Evolutionary conservation across 2,888 invertebrate species (phyloP).

Genomic region (Drosophila maculinotata): DNA sequence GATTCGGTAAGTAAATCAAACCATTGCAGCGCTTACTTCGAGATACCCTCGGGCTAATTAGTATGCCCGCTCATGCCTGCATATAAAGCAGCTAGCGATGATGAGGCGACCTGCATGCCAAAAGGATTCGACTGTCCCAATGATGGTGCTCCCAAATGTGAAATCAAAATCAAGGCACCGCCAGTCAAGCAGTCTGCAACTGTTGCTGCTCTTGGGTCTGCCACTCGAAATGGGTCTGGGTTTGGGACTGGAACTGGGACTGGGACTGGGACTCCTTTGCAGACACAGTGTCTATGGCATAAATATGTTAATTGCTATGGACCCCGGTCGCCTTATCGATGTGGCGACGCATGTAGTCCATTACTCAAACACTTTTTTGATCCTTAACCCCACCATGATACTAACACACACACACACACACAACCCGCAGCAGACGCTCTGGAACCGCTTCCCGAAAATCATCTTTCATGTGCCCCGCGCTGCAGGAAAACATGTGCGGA

Average conservation of each 20-base stretch:
- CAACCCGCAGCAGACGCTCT: constrained; percentile 64
- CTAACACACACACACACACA: constrained; percentile 6
- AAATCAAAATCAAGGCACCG: constrained; percentile 61
- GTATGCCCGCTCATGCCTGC: constrained; percentile 80
- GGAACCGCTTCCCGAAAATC: constrained; percentile 44
- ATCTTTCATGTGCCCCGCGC: constrained; percentile 64
- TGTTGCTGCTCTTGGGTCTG: constrained; percentile 3
- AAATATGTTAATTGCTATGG: constrained; percentile 73
- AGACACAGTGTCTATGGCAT: constrained; percentile 73
- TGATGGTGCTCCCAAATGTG: constrained; percentile 49
- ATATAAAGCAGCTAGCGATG: constrained; percentile 62
- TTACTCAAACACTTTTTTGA: constrained; percentile 70
- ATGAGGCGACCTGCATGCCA: constrained; percentile 71
- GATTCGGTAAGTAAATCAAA: constrained; percentile 72
- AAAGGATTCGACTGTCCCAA: constrained; percentile 45
- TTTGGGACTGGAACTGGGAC: constrained; percentile 8
- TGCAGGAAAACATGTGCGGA: constrained; percentile 41
- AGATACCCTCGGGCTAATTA: constrained; percentile 69
- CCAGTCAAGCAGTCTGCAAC: constrained; percentile 71
- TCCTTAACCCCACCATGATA: constrained; percentile 64
- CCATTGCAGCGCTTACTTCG: constrained; percentile 49
- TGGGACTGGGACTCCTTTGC: constrained; percentile 42
- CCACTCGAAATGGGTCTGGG: constrained; percentile 2
- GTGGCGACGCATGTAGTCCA: constrained; percentile 65
- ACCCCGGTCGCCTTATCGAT: constrained; percentile 62